phyloP scores from a whole-genome alignment of 35 echinoderm and acorn worm genomes.

The Lytechinus pictus region DNA sequence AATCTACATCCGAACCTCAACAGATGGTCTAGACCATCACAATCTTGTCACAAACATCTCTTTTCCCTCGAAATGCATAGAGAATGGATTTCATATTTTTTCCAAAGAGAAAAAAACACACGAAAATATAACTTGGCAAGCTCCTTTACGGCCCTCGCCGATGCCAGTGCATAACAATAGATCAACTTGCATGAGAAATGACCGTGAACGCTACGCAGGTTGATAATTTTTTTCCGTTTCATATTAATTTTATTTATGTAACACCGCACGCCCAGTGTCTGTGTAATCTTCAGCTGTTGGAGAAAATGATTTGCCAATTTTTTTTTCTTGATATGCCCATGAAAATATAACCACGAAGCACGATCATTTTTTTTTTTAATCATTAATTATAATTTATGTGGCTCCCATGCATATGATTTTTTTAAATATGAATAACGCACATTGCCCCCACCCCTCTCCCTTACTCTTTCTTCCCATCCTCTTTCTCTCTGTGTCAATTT shows the following conservation, averaged over 20 bases:
- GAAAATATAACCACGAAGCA: not conserved
- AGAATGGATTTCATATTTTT: not conserved
- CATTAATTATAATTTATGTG: too few relatives aligned
- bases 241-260: not conserved
- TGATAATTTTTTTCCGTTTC: slow-evolving; percentile 6
- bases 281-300: not conserved
- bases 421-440: too few relatives aligned
- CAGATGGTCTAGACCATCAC: not conserved
- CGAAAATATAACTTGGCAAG: not conserved
- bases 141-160: not conserved
- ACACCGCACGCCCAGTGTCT: not conserved
- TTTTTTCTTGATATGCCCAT: not conserved
- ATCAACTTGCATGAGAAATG: not conserved
- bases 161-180: not conserved
- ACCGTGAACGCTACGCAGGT: not conserved
- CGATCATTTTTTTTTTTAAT: not conserved
- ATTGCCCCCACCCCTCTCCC: too few relatives aligned
- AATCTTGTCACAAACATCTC: slow-evolving; percentile 12
- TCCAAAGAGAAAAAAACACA: not conserved
- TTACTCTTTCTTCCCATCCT: too few relatives aligned
- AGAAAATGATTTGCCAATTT: not conserved
- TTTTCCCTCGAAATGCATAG: not conserved
- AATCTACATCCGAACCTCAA: not conserved
- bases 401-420: too few relatives aligned
- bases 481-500: too few relatives aligned